Conservation (phyloP, 2,797 vertebrate species). For the Aselliscus stoliczkanus region DNA sequence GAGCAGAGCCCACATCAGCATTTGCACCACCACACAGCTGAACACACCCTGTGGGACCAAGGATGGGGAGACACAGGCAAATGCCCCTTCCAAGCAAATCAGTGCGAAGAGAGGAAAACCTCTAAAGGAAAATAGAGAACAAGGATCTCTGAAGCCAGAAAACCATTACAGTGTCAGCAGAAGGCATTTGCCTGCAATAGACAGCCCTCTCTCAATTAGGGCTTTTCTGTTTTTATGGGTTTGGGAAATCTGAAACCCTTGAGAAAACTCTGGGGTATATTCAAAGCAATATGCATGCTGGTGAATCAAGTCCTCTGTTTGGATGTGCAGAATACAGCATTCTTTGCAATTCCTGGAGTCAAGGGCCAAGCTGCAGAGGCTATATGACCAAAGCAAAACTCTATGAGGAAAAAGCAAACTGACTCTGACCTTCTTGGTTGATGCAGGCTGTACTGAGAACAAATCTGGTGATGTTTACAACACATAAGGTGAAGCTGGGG, state of each 20-base stretch:
- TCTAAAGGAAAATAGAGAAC: slow-evolving; percentile 21
- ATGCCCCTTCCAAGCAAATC: background rate
- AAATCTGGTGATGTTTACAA: background rate
- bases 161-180: slow-evolving; percentile 38
- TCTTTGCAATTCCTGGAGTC: background rate
- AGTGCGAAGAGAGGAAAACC: background rate
- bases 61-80: background rate
- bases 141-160: background rate
- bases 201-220: background rate
- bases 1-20: background rate
- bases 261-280: background rate
- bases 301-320: background rate
- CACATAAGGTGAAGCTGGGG: background rate
- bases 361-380: background rate
- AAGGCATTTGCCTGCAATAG: background rate
- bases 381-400: background rate
- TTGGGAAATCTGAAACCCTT: slow-evolving; percentile 55
- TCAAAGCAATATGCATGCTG: background rate
- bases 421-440: background rate
- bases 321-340: background rate
- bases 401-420: background rate
- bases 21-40: background rate
- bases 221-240: background rate
- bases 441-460: background rate
- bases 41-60: background rate